Evolutionary conservation across 35 echinoderm and acorn worm genomes (phyloP).

Genomic region (Heliocidaris tuberculata): DNA sequence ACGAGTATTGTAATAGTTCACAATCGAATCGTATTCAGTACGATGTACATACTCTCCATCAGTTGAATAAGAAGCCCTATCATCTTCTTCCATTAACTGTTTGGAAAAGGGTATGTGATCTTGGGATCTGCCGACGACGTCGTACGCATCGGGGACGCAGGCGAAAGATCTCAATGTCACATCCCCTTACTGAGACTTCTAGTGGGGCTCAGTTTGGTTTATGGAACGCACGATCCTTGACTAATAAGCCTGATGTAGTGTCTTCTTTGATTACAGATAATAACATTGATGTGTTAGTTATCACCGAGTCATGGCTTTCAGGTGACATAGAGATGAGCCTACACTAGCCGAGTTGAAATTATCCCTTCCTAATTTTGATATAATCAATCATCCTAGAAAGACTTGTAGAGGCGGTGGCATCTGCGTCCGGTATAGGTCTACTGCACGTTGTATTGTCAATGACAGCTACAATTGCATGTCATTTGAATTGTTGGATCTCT

Average conservation of each 20-base stretch:
- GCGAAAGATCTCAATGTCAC: not conserved
- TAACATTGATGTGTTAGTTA: constrained; percentile 46
- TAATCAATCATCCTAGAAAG: constrained; percentile 28
- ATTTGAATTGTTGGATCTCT: constrained; percentile 59
- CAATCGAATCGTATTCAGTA: not conserved
- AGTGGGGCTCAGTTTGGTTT: constrained; percentile 20
- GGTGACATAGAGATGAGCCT: constrained; percentile 49
- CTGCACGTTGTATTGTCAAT: not conserved
- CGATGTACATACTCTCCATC: not conserved
- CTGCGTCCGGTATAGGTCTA: constrained; percentile 27
- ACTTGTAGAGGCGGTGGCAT: constrained; percentile 46
- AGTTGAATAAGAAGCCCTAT: not conserved
- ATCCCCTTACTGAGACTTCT: not conserved
- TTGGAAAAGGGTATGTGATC: constrained; percentile 26
- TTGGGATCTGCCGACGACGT: constrained; percentile 7
- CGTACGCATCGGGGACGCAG: no score
- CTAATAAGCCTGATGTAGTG: constrained; percentile 33
- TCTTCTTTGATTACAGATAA: constrained; percentile 49
- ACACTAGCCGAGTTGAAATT: constrained; percentile 55
- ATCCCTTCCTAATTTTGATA: constrained; percentile 44
- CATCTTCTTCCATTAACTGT: not conserved
- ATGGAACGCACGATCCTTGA: constrained; percentile 10
- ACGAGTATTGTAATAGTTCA: not conserved
- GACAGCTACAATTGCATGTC: not conserved
- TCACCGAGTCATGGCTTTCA: constrained; percentile 55